These are phyloP conservation scores for Sepiola atlantica DNA, from an alignment of 2,888 invertebrate genomes.

Conservation along the genomic window DNA sequence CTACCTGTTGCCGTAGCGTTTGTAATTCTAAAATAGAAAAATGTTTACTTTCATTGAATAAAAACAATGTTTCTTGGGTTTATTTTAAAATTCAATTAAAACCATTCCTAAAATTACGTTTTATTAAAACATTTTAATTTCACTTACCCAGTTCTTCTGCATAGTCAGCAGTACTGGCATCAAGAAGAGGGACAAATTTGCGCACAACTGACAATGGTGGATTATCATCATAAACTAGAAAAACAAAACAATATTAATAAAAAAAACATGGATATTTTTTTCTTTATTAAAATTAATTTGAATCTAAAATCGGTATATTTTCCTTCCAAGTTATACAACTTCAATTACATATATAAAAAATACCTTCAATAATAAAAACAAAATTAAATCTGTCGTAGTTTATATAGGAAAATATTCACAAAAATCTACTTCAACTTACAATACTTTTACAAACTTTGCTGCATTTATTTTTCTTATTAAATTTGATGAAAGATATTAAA, in stretches of 20 bases:
- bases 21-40: constrained; percentile 73
- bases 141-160: constrained; percentile 79
- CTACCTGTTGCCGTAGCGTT: constrained; percentile 82
- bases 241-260: background rate
- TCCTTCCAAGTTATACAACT: background rate
- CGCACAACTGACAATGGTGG: constrained; percentile 73
- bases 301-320: background rate
- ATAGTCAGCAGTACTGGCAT: constrained; percentile 84
- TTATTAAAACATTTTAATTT: background rate
- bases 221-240: constrained; percentile 71
- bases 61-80: background rate
- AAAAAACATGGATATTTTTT: background rate
- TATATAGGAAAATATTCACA: background rate
- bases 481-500: background rate
- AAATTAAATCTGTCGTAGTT: background rate
- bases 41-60: background rate
- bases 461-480: background rate
- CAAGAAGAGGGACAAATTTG: constrained; percentile 82
- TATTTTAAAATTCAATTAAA: too few species aligned
- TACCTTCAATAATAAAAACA: background rate
- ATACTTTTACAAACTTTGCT: background rate
- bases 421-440: background rate
- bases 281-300: background rate
- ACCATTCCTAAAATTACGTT: background rate
- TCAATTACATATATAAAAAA: background rate